Percentiles rank a stretch among this genome's conserved stretches.
These are phyloP conservation scores for Falco peregrinus DNA, from an alignment of 2,797 vertebrate genomes.

Conservation along the genomic window DNA sequence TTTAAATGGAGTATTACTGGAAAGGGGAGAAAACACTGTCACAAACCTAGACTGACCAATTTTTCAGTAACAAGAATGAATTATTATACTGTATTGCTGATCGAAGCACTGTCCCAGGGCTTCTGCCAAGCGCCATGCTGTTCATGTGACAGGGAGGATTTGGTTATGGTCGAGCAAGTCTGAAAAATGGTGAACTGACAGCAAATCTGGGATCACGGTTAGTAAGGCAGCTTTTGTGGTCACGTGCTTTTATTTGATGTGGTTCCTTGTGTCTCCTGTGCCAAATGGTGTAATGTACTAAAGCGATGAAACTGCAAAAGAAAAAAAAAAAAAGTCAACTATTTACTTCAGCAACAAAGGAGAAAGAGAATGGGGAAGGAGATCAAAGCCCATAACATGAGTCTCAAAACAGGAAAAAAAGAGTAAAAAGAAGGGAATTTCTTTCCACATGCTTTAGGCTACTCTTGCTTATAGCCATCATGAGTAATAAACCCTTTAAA, in stretches of 20 bases:
- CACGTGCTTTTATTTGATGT: conserved; percentile 80
- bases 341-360: conserved; percentile 60
- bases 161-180: conserved; percentile 67
- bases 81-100: conserved; percentile 54
- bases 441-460: neutral
- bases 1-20: neutral
- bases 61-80: conserved; percentile 40
- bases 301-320: conserved; percentile 76
- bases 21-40: neutral
- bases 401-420: conserved; percentile 27
- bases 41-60: neutral
- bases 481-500: conserved; percentile 3
- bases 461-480: neutral
- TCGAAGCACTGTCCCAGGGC: conserved; percentile 63
- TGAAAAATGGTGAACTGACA: conserved; percentile 74
- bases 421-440: conserved; percentile 23
- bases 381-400: conserved; percentile 69
- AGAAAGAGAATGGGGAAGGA: conserved; percentile 49
- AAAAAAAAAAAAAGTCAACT: conserved; percentile 9
- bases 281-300: conserved; percentile 71
- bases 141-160: conserved; percentile 71
- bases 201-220: conserved; percentile 58
- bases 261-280: conserved; percentile 67
- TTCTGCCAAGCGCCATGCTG: conserved; percentile 62
- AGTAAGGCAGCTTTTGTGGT: conserved; percentile 75